Evolutionary conservation across 2,797 vertebrate genomes (phyloP), one percentile per base, ranked within the genome.

Genomic region (Sciaenops ocellatus): DNA sequence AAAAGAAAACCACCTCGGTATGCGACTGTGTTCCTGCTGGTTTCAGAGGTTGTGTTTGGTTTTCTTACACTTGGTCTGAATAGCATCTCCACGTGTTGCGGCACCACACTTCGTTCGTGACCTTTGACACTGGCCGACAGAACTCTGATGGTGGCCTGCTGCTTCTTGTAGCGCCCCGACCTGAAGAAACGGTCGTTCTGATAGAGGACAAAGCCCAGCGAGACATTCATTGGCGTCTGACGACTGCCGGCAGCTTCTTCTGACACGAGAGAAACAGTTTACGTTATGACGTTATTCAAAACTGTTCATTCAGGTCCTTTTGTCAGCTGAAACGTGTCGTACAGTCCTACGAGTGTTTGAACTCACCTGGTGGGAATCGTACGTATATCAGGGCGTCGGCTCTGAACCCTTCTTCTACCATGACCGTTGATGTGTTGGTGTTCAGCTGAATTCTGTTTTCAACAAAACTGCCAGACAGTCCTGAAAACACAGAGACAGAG

Each of bases 141-240:
- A 47, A 95, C 93, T 69, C 57, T 88, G 60, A 89, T 38, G 18
- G 75, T 75, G 44, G 65, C 16, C 47, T 34, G 50, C 0, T 9
- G 54, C 3, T 30, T 20, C 3, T 13, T 44, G 78, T 86, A 92
- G 44, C 1, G 3, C 4, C 44, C 63, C 0, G 94, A 94, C 26
- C n/a, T 70, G 79, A 95, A 95, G 71, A 95, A 93, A 0, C 48
- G 82, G 64, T 91, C 80, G 1, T 91, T 94, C 72, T 93, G 91
- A 76, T 95, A 95, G 47, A 95, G 89, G 15, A 94, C 89, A 18
- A 95, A 93, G 6, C 93, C 93, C 66, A 93, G 8, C 0, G 82
- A 85, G 22, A 76, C 8, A 3, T 54, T 22, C 0, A 78, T 41
- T 0, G 10, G 15, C 42, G 4, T 28, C 66, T 69, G 76, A 10